Evolutionary conservation across 1,140 invertebrate species (phyloP).

Genomic region (Sinella curviseta): DNA sequence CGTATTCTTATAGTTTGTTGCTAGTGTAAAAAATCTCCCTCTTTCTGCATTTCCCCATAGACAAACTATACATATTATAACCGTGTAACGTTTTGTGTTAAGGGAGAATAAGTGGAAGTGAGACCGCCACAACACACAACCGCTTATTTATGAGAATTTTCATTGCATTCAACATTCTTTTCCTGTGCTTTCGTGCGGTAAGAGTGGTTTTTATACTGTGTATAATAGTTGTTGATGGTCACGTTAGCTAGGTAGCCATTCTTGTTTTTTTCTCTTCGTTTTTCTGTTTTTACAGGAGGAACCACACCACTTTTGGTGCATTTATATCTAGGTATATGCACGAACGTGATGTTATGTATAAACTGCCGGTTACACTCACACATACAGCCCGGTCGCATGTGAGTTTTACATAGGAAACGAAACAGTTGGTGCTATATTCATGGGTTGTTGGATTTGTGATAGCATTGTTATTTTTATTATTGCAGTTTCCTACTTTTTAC

Average conservation of each 20-base stretch:
- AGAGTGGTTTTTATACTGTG: background rate
- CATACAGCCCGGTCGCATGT: background rate
- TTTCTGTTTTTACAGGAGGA: background rate
- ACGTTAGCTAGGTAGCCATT: background rate
- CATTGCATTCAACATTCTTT: constrained; percentile 15
- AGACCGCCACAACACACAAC: background rate
- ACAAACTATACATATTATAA: background rate
- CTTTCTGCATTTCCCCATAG: background rate
- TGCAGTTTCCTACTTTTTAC: background rate
- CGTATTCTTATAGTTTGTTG: background rate
- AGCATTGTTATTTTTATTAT: too few relatives aligned
- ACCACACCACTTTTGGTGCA: background rate
- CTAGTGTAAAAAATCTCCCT: background rate
- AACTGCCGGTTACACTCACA: too few relatives aligned
- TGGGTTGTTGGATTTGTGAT: background rate
- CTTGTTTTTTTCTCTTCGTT: background rate
- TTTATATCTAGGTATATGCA: too few relatives aligned
- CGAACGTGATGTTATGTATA: too few relatives aligned
- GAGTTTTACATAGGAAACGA: background rate
- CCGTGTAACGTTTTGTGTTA: background rate
- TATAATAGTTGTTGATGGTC: constrained; percentile 16
- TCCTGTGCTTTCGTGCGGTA: constrained; percentile 6
- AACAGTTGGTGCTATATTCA: background rate
- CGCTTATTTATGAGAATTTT: constrained; percentile 23
- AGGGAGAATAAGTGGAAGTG: background rate